Evolutionary conservation across 2,113 vertebrate species (phyloP).

Genomic region (Gymnogyps californianus): DNA sequence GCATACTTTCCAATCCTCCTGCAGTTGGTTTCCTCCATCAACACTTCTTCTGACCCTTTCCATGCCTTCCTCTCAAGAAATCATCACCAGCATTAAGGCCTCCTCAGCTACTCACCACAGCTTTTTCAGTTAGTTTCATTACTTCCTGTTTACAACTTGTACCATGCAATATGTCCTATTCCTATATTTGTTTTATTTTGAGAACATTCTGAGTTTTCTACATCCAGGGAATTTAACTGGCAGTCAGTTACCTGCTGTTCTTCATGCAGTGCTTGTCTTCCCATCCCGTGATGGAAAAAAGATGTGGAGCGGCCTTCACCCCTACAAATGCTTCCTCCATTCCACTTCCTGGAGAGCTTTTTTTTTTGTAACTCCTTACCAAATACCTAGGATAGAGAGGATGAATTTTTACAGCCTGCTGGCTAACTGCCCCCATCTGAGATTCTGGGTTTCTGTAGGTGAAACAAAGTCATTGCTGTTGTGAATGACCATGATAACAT

Average conservation of each 20-base stretch:
- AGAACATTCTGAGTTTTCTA: background rate
- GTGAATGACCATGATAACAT: background rate
- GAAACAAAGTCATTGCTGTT: background rate
- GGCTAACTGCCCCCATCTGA: background rate
- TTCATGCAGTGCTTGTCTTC: background rate
- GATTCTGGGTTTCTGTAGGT: background rate
- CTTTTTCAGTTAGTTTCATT: background rate
- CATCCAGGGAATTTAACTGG: background rate
- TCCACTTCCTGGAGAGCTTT: background rate
- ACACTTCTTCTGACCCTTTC: background rate
- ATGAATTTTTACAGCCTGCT: background rate
- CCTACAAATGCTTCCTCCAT: background rate
- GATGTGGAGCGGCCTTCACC: background rate
- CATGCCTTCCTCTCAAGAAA: background rate
- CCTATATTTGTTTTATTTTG: background rate
- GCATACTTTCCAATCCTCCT: background rate
- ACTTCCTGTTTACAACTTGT: background rate
- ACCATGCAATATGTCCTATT: background rate
- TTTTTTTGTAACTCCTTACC: background rate
- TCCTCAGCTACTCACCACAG: background rate
- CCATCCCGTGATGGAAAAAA: background rate
- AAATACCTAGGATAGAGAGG: background rate
- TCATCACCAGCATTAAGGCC: background rate
- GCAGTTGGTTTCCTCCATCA: background rate
- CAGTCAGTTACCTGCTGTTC: background rate